A percentile compares a stretch with the other conserved stretches of the same genome.
Conservation (phyloP, 1,140 invertebrate species). For the Oryzaephilus surinamensis region DNA sequence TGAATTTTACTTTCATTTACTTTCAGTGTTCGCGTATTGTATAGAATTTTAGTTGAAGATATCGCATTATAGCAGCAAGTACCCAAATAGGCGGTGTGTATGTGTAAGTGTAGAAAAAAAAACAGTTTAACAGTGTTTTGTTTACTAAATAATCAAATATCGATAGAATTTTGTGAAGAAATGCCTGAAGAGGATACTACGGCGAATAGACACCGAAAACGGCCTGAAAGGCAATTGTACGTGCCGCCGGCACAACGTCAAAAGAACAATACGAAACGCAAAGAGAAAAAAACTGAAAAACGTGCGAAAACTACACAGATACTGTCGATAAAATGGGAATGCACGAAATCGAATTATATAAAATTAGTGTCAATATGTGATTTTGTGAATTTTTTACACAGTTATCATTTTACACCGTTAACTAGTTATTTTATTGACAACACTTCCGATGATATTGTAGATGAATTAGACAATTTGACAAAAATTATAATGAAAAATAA, state of each 20-base stretch:
- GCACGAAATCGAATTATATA: no score
- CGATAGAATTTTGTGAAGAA: background rate
- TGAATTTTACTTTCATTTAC: constrained; percentile 31
- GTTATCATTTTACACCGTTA: no score
- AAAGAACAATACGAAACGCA: background rate
- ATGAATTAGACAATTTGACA: no score
- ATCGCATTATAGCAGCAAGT: constrained; percentile 24
- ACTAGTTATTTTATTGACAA: constrained; percentile 23
- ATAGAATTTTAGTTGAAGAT: no score
- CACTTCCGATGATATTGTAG: constrained; percentile 34
- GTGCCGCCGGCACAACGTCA: constrained; percentile 29
- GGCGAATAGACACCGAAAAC: constrained; percentile 13
- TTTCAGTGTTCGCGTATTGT: constrained; percentile 30
- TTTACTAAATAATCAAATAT: background rate
- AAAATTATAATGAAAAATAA: no score
- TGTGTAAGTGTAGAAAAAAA: constrained; percentile 15
- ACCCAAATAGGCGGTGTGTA: constrained; percentile 24
- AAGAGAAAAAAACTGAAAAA: no score
- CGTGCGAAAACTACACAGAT: constrained; percentile 26
- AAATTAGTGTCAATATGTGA: no score
- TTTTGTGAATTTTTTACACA: no score
- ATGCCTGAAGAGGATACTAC: constrained; percentile 8
- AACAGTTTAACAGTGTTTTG: background rate
- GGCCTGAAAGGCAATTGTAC: constrained; percentile 25
- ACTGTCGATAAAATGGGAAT: no score